Percentiles rank a stretch among this genome's conserved stretches.
Conservation (phyloP, 1,140 invertebrate species). For the Thalassaphorura encarpata region DNA sequence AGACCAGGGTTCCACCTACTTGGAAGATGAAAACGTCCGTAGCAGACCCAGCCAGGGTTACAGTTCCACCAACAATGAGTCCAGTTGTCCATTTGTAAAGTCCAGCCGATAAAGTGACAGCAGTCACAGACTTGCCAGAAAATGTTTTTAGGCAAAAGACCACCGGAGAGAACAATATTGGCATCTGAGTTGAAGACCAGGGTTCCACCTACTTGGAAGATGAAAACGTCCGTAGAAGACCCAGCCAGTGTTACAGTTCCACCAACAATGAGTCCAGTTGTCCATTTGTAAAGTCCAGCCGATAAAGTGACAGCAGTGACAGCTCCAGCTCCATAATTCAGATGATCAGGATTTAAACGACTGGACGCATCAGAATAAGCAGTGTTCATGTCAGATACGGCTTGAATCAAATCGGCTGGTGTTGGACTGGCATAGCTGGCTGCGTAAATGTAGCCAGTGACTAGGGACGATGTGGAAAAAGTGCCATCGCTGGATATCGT, state of each 20-base stretch:
- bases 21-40: conserved; percentile 1
- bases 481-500: background rate
- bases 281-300: conserved; percentile 2
- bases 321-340: background rate
- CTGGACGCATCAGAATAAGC: background rate
- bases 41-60: background rate
- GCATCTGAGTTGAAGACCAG: background rate
- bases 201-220: background rate
- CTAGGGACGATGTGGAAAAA: background rate
- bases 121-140: too few species aligned
- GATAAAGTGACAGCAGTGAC: background rate
- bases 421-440: background rate
- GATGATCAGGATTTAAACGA: background rate
- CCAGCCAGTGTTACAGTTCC: background rate
- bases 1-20: background rate
- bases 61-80: background rate
- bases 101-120: too few species aligned
- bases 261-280: background rate
- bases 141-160: background rate
- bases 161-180: background rate
- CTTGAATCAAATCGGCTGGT: background rate
- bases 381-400: background rate
- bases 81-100: conserved; percentile 2
- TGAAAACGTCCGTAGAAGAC: background rate
- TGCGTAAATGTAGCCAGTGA: background rate